Base-by-base conservation (phyloP, 2,113 vertebrate species). In the Salminus brasiliensis region DNA sequence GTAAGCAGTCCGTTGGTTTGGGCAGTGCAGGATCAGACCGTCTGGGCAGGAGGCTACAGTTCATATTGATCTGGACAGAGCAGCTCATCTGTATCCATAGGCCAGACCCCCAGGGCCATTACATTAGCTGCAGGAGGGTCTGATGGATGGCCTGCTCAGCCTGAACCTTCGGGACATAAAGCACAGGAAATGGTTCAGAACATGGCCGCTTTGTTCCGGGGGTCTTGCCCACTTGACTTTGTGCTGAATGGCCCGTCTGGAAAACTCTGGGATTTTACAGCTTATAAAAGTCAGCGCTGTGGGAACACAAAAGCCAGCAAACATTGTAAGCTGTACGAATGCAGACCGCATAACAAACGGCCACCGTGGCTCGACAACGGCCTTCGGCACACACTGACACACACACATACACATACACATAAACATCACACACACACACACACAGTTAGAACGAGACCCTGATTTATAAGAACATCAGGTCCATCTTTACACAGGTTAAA, bases 211-310 rank as follows among this genome's bases (percentile, higher is more conserved):
- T 68, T 59, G 70, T 73, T 59, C 34, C 36, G 10, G 15, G 6
- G 43, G n/a, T 23, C 59, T 72, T 59, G 32, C 77, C 55, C 18
- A 13, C 21, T 53, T 27, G 11, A 77, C 32, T 52, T 45, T 53
- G 18, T 43, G 53, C 55, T 29, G 32, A 74, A 63, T 49, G 25
- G 36, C 27, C 23, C 27, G 1, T 63, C 47, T 39, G 57, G 47
- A 72, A 82, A 76, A 77, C 62, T 72, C 15, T 5, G 39, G 66
- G 71, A 62, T 74, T 81, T 78, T 76, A 47, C 67, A 8, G 16
- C 47, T 55, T 57, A 72, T 72, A 84, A 77, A 80, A 77, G 23
- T 23, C 67, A 72, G 47, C 0, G 77, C 34, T 59, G 49, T 16
- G 34, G 73, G 74, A 77, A 80, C 25, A 32, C n/a, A 9, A 39